Conservation (phyloP, 2,888 invertebrate genomes). For the Bellardia bayeri region DNA sequence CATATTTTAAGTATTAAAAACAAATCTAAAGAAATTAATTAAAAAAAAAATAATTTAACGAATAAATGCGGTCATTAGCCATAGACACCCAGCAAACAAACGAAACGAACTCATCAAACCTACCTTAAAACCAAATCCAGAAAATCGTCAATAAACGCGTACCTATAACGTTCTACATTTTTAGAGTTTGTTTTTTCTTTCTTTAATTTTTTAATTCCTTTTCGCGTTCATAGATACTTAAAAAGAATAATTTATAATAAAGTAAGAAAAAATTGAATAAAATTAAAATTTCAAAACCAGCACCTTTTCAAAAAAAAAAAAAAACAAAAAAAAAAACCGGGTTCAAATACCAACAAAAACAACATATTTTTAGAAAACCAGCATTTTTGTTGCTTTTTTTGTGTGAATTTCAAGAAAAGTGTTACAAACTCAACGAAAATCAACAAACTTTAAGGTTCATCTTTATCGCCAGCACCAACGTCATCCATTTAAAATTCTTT, state of each 20-base stretch:
- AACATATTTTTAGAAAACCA: constrained; percentile 52
- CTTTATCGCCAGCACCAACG: constrained; percentile 14
- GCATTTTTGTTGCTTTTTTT: constrained; percentile 42
- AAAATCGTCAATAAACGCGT: constrained; percentile 25
- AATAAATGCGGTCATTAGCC: constrained; percentile 57
- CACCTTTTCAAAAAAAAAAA: constrained; percentile 45
- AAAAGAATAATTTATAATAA: constrained; percentile 21
- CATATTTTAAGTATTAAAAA: constrained; percentile 18
- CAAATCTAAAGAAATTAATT: constrained; percentile 35
- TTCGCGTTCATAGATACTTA: constrained; percentile 31
- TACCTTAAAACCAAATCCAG: constrained; percentile 36
- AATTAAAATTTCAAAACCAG: constrained; percentile 50
- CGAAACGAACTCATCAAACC: background rate
- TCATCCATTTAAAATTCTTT: constrained; percentile 6
- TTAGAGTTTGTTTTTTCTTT: background rate
- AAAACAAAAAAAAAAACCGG: constrained; percentile 55
- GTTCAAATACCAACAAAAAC: constrained; percentile 46
- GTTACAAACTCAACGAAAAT: constrained; percentile 41
- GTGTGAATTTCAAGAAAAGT: constrained; percentile 41
- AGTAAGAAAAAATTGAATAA: constrained; percentile 35
- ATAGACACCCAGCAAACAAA: constrained; percentile 25
- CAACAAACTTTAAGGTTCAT: constrained; percentile 62
- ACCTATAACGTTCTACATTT: constrained; percentile 51
- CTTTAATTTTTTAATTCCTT: background rate
- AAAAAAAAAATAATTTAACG: background rate